Percentiles rank a stretch among this genome's conserved stretches.
phyloP scores from a whole-genome alignment of 2,888 invertebrate genomes.

The Craniophora ligustri region DNA sequence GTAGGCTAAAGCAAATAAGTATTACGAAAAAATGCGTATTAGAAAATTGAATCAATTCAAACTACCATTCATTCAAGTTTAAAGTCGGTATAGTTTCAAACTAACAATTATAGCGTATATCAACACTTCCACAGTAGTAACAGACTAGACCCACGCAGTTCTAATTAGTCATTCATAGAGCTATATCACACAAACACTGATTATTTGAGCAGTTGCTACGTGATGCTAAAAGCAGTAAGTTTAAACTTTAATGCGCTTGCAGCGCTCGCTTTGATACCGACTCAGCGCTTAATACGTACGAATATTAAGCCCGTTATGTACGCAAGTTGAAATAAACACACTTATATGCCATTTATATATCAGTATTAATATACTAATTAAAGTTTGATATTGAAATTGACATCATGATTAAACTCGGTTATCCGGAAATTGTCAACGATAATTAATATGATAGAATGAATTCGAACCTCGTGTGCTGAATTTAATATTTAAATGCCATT shows the following conservation, averaged over 20 bases:
- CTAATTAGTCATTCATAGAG: slow-evolving; percentile 36
- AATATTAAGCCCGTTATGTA: background rate
- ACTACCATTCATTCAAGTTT: slow-evolving; percentile 11
- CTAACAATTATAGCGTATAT: slow-evolving; percentile 28
- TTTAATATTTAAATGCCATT: slow-evolving; percentile 3
- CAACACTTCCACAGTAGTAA: slow-evolving; percentile 14
- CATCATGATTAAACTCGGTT: slow-evolving; percentile 10
- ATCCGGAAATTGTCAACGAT: slow-evolving; percentile 11
- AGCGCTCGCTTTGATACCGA: slow-evolving; percentile 17
- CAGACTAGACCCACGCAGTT: slow-evolving; percentile 8
- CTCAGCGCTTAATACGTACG: background rate
- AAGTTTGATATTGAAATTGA: slow-evolving; percentile 27
- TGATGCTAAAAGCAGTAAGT: slow-evolving; percentile 11
- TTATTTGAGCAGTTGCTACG: slow-evolving; percentile 12
- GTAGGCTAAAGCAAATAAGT: no score
- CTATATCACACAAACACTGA: slow-evolving; percentile 4
- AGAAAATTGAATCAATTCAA: no score
- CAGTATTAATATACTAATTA: slow-evolving; percentile 9
- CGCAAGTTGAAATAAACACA: background rate
- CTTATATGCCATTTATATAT: slow-evolving; percentile 2
- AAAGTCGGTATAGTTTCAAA: background rate
- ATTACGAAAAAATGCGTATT: no score
- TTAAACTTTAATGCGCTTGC: slow-evolving; percentile 28
- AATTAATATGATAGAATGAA: slow-evolving; percentile 24
- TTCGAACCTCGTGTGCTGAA: slow-evolving; percentile 10